Conservation (phyloP, 2,888 invertebrate genomes). For the Phanerotoma sp. region DNA sequence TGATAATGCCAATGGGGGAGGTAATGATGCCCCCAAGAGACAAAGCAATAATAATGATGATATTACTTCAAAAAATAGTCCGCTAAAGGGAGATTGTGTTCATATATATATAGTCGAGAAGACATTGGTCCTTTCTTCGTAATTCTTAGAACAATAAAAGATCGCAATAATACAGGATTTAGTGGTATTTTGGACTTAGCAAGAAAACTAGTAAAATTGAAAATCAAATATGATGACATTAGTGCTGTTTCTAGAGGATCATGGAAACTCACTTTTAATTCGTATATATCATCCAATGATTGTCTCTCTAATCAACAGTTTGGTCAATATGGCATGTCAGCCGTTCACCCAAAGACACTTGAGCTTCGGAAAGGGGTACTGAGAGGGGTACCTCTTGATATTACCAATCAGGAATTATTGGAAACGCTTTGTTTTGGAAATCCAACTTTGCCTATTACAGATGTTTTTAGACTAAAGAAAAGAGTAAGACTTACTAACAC, state of each 20-base stretch:
- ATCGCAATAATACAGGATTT: too few relatives aligned
- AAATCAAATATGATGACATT: not conserved
- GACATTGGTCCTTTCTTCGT: too few relatives aligned
- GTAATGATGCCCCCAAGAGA: too few relatives aligned
- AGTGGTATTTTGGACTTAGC: too few relatives aligned
- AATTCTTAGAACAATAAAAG: too few relatives aligned
- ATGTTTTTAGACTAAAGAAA: slow-evolving; percentile 1
- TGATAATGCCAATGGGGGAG: too few relatives aligned
- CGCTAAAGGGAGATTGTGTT: too few relatives aligned
- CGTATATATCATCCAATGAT: slow-evolving; percentile 14
- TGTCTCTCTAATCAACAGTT: slow-evolving; percentile 6
- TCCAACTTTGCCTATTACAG: not conserved
- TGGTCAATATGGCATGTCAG: not conserved
- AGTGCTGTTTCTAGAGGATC: not conserved
- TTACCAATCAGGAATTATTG: not conserved
- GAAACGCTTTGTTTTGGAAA: not conserved
- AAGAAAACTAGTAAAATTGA: not conserved
- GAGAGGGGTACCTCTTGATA: not conserved
- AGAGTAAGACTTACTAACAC: not conserved
- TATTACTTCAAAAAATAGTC: too few relatives aligned
- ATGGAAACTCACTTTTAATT: slow-evolving; percentile 11
- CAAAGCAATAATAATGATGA: too few relatives aligned
- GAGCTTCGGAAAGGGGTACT: slow-evolving; percentile 11
- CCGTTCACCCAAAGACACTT: not conserved
- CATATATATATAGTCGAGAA: too few relatives aligned